Conservation (phyloP, 2,797 vertebrate genomes). For the Amphiprion clarkii region DNA sequence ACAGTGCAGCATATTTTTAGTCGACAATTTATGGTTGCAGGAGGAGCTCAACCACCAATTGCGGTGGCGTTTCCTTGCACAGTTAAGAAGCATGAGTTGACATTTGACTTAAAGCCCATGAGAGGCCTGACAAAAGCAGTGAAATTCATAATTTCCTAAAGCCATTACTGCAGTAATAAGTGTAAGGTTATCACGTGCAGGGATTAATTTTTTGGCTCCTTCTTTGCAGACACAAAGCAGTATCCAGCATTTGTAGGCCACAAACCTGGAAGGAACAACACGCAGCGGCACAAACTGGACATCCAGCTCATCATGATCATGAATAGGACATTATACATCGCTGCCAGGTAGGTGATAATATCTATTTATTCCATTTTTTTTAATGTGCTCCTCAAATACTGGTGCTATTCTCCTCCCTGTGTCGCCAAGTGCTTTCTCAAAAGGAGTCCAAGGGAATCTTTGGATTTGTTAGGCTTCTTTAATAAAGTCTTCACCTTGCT, state of each 20-base stretch:
- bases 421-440: too few relatives aligned
- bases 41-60: slow-evolving; percentile 45
- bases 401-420: too few relatives aligned
- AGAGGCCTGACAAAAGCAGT: slow-evolving; percentile 16
- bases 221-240: slow-evolving; percentile 94
- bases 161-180: slow-evolving; percentile 12
- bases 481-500: too few relatives aligned
- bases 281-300: slow-evolving; percentile 96
- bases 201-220: slow-evolving; percentile 17
- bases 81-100: slow-evolving; percentile 31
- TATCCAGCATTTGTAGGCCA: slow-evolving; percentile 98
- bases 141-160: slow-evolving; percentile 15
- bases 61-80: slow-evolving; percentile 40
- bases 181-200: background rate
- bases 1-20: slow-evolving; percentile 50
- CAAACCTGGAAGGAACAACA: slow-evolving; percentile 97
- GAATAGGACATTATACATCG: slow-evolving; percentile 95
- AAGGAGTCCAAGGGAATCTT: too few relatives aligned
- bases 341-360: slow-evolving; percentile 90
- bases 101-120: slow-evolving; percentile 31
- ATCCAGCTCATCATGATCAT: slow-evolving; percentile 97
- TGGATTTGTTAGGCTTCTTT: too few relatives aligned
- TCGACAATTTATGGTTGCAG: slow-evolving; percentile 54
- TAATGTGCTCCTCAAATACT: background rate
- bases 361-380: background rate